phyloP scores from a whole-genome alignment of 1,140 invertebrate species.

The Eueides isabella region DNA sequence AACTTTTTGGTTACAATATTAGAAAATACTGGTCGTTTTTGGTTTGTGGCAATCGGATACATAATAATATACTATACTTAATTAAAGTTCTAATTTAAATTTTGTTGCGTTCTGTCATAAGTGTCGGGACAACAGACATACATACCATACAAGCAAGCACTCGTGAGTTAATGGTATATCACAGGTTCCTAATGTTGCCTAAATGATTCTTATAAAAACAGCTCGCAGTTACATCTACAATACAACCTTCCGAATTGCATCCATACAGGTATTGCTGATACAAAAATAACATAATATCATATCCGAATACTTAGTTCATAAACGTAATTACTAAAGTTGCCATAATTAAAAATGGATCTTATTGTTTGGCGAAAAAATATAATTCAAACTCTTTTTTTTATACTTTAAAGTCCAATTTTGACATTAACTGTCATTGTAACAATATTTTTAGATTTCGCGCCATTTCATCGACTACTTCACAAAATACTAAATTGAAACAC shows the following conservation, averaged over 20 bases:
- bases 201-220: slow-evolving; percentile 59
- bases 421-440: slow-evolving; percentile 1
- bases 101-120: slow-evolving; percentile 32
- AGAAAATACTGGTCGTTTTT: slow-evolving; percentile 78
- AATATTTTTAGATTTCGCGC: slow-evolving; percentile 3
- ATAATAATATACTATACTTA: slow-evolving; percentile 33
- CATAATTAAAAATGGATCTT: slow-evolving; percentile 9
- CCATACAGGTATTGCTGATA: slow-evolving; percentile 30
- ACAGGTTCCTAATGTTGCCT: slow-evolving; percentile 78
- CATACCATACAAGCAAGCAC: slow-evolving; percentile 68
- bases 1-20: slow-evolving; percentile 71
- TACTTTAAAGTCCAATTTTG: slow-evolving; percentile 3
- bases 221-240: slow-evolving; percentile 37
- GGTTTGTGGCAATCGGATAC: slow-evolving; percentile 56
- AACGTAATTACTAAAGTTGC: slow-evolving; percentile 6
- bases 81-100: slow-evolving; percentile 15
- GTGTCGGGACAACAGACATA: slow-evolving; percentile 56
- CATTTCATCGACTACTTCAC: slow-evolving; percentile 3
- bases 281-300: slow-evolving; percentile 31
- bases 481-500: slow-evolving; percentile 1
- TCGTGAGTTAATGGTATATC: slow-evolving; percentile 75
- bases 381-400: slow-evolving; percentile 15
- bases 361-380: slow-evolving; percentile 6
- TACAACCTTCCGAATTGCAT: slow-evolving; percentile 44
- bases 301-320: slow-evolving; percentile 19